phyloP scores from a whole-genome alignment of 2,888 invertebrate species.

The Eristalis arbustorum region DNA sequence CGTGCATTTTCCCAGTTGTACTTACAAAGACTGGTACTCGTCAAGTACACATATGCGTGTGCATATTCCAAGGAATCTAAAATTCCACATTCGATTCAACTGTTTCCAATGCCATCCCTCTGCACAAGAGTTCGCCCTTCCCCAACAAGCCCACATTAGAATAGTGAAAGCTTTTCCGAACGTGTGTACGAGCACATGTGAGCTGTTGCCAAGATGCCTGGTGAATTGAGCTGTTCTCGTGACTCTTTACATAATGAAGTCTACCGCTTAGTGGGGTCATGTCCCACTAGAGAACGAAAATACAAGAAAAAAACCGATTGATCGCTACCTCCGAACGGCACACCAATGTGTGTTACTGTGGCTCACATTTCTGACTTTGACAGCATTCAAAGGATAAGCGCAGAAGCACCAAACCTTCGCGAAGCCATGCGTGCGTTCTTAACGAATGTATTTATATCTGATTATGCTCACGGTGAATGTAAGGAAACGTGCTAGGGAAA shows the following conservation, averaged over 20 bases:
- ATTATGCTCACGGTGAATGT: neutral
- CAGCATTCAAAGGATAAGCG: neutral
- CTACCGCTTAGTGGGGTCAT: slow-evolving; percentile 5
- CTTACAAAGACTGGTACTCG: no score
- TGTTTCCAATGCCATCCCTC: no score
- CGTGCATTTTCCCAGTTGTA: no score
- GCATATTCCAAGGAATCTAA: no score
- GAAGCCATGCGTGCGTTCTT: neutral
- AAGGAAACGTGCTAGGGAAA: slow-evolving; percentile 41
- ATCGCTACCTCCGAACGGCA: neutral
- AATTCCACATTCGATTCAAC: no score
- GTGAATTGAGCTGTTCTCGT: neutral
- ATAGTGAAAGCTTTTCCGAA: neutral
- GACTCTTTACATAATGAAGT: slow-evolving; percentile 22
- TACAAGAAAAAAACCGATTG: neutral
- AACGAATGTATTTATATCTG: slow-evolving; percentile 27
- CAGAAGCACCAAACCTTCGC: neutral
- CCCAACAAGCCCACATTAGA: neutral
- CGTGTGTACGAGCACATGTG: neutral
- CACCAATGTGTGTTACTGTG: neutral
- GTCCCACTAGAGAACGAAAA: slow-evolving; percentile 7
- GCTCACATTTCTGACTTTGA: neutral
- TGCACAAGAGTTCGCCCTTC: neutral
- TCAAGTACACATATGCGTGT: no score
- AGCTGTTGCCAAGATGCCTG: neutral